Conservation (phyloP, 2,888 invertebrate genomes). For the Anarsia innoxiella region DNA sequence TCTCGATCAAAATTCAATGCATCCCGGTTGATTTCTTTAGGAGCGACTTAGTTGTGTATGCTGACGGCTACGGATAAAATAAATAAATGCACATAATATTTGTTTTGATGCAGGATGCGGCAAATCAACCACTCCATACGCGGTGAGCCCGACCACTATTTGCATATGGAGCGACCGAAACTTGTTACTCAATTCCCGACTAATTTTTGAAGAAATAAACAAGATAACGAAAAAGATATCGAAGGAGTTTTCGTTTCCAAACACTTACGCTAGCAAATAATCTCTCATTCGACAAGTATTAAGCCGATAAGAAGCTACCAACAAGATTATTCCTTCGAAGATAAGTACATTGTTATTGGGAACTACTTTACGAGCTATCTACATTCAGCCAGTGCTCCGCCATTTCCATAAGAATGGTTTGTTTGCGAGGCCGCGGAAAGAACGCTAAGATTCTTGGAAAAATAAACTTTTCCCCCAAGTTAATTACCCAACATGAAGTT, state of each 20-base stretch:
- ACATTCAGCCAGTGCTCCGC: conserved; percentile 32
- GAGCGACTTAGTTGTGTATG: conserved; percentile 30
- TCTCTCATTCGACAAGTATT: conserved; percentile 32
- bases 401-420: conserved; percentile 55
- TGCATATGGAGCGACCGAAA: conserved; percentile 51
- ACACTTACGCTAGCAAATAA: conserved; percentile 16
- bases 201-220: conserved; percentile 38
- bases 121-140: conserved; percentile 35
- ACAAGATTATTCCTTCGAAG: conserved; percentile 17
- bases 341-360: conserved; percentile 27
- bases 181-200: conserved; percentile 11
- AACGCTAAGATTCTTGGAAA: conserved; percentile 26
- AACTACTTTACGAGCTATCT: conserved; percentile 33
- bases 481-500: conserved; percentile 32
- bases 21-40: conserved; percentile 29
- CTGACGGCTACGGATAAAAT: conserved; percentile 40
- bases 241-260: too few species aligned
- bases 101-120: conserved; percentile 48
- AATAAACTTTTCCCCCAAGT: conserved; percentile 36
- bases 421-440: conserved; percentile 33
- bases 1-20: conserved; percentile 31
- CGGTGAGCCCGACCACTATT: conserved; percentile 44
- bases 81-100: conserved; percentile 71
- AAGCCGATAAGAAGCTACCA: conserved; percentile 18
- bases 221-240: conserved; percentile 14